These are phyloP conservation scores for Papilio elwesi DNA, from an alignment of 2,888 invertebrate species.

Conservation along the genomic window DNA sequence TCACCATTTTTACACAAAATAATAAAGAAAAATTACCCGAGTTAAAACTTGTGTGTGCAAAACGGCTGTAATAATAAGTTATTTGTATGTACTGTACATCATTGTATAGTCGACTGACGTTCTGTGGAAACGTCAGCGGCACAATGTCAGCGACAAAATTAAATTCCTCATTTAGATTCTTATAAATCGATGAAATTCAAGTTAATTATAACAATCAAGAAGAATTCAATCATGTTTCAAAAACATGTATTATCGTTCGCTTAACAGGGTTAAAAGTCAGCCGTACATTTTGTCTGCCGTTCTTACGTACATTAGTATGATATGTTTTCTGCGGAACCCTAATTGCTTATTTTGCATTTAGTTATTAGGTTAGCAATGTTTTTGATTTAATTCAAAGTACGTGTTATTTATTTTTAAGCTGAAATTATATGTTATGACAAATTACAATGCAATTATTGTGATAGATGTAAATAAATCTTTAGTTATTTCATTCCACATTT, in stretches of 20 bases:
- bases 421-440: slow-evolving; percentile 54
- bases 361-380: slow-evolving; percentile 44
- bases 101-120: too few species aligned
- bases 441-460: slow-evolving; percentile 64
- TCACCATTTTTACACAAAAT: too few species aligned
- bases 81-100: too few species aligned
- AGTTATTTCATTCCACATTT: slow-evolving; percentile 44
- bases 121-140: too few species aligned
- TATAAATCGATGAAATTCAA: too few species aligned
- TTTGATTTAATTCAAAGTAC: slow-evolving; percentile 56
- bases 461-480: slow-evolving; percentile 76
- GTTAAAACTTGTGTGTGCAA: too few species aligned
- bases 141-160: too few species aligned
- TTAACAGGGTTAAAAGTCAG: neutral
- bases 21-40: too few species aligned
- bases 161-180: too few species aligned
- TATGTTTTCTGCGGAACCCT: slow-evolving; percentile 1
- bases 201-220: too few species aligned
- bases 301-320: neutral
- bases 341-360: slow-evolving; percentile 41
- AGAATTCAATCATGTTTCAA: neutral
- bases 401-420: slow-evolving; percentile 79
- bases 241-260: neutral
- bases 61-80: too few species aligned
- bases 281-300: slow-evolving; percentile 9